Base-by-base conservation (phyloP, 2,797 vertebrate species). In the Chloroceryle inda region DNA sequence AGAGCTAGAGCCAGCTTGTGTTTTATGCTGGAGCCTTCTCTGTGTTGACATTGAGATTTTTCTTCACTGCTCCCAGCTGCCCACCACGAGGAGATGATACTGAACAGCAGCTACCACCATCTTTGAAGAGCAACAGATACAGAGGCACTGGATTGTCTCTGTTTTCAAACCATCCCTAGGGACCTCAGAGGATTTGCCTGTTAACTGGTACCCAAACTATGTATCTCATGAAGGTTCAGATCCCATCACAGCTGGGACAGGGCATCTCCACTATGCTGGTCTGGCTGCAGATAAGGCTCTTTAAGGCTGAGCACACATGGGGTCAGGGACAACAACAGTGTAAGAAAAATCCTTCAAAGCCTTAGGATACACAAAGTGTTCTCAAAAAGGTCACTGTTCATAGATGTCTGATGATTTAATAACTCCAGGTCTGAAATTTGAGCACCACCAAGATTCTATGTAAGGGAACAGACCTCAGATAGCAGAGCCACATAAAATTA, bases 251-350 rank as follows among this genome's bases (percentile, higher is more conserved):
- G 9, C 1, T 16, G 33, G 37, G 26, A 42, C 9, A 7, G 15
- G 26, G 13, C 11, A 16, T 10, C 47, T n/a, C 1, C 0, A 26
- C 12, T 8, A 4, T 1, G 1, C 9, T 1, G 0, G 11, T 4
- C 31, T 13, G 15, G 31, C 17, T 33, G 22, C 24, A 69, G 40
- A 10, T 4, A 11, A 11, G 13, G 9, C 31, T 85, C 55, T 29
- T 20, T 37, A 85, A 45, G 13, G 40, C 10, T 49, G 19, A 19
- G 19, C 9, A 1, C 13, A 8, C 21, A 7, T 5, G 6, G n/a
- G 24, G 55, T 53, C 15, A 15, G 22, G 20, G n/a, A 50, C 64
- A 72, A 24, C 5, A 27, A 44, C 2, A 1, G 3, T n/a, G 10
- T 35, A 15, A 49, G 19, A 11, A 4, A 59, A 75, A 9, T 37